phyloP scores from a whole-genome alignment of 2,797 vertebrate species.

The Melanotaenia parkinsoni region DNA sequence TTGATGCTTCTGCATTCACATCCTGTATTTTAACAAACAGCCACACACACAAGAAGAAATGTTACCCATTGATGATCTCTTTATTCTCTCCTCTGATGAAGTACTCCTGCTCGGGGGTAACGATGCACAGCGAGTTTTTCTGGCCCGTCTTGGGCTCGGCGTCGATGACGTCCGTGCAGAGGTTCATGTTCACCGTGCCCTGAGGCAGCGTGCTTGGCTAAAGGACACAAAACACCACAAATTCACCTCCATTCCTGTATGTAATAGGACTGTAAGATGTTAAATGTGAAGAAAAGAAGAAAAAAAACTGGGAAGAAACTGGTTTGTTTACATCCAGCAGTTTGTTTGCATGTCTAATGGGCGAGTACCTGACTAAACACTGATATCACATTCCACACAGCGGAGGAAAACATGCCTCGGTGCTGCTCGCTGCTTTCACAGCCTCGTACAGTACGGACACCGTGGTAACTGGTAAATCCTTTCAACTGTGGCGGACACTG shows the following conservation, averaged over 20 bases:
- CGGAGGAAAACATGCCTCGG: conserved; percentile 11
- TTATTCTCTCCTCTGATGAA: conserved; percentile 88
- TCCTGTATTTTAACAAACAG: background rate
- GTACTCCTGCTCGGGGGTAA: conserved; percentile 87
- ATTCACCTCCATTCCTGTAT: background rate
- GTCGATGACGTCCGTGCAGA: conserved; percentile 84
- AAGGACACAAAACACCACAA: conserved; percentile 24
- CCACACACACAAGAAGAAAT: background rate
- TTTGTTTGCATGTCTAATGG: conserved; percentile 21
- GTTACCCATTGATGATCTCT: conserved; percentile 87
- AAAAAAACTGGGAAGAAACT: conserved; percentile 9
- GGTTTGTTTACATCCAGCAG: conserved; percentile 8
- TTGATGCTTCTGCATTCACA: background rate
- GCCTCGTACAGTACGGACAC: conserved; percentile 45
- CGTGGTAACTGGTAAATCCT: conserved; percentile 59
- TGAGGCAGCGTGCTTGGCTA: conserved; percentile 87
- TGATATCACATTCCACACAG: conserved; percentile 44
- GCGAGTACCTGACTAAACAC: conserved; percentile 22
- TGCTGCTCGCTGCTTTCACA: conserved; percentile 1
- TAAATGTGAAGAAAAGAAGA: conserved; percentile 15
- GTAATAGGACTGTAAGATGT: background rate
- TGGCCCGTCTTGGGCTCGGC: conserved; percentile 87
- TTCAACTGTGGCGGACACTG: conserved; percentile 35
- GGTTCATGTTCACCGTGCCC: conserved; percentile 89
- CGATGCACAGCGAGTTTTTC: conserved; percentile 87